Conservation (phyloP, 2,113 vertebrate species). For the Menura novaehollandiae region DNA sequence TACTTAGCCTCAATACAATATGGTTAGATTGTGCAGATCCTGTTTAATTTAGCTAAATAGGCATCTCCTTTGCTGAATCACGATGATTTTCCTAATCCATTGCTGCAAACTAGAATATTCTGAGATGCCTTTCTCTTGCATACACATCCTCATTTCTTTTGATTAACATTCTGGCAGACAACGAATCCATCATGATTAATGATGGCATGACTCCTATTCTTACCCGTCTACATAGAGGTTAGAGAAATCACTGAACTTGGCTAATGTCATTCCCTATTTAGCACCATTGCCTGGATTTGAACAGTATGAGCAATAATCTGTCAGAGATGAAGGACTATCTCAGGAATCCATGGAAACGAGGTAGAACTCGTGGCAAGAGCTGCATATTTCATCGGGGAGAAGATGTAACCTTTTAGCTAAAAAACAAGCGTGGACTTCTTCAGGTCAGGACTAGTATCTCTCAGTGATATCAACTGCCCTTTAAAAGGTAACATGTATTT, state of each 20-base stretch:
- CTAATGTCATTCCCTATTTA: slow-evolving; percentile 46
- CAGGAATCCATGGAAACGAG: slow-evolving; percentile 44
- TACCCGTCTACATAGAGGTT: neutral
- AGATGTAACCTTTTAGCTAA: neutral
- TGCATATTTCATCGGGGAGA: neutral
- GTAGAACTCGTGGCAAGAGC: neutral
- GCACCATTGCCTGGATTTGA: neutral
- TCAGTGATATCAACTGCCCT: neutral
- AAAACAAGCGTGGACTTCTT: neutral
- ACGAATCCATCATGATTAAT: slow-evolving; percentile 2
- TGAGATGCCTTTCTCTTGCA: neutral
- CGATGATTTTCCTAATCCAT: neutral
- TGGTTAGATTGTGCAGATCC: neutral
- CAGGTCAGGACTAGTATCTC: neutral
- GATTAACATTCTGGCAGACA: neutral
- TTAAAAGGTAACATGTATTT: neutral
- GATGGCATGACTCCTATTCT: neutral
- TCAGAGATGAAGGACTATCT: slow-evolving; percentile 40
- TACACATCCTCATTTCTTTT: neutral
- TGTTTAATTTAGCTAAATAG: slow-evolving; percentile 28
- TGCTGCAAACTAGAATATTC: neutral
- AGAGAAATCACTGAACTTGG: slow-evolving; percentile 36
- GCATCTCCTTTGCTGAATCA: slow-evolving; percentile 2
- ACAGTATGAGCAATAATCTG: neutral
- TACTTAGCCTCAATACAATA: neutral